phyloP scores from a whole-genome alignment of 30 jellyfish, hydroid and myxozoan species.

The Nemopilema nomurai region DNA sequence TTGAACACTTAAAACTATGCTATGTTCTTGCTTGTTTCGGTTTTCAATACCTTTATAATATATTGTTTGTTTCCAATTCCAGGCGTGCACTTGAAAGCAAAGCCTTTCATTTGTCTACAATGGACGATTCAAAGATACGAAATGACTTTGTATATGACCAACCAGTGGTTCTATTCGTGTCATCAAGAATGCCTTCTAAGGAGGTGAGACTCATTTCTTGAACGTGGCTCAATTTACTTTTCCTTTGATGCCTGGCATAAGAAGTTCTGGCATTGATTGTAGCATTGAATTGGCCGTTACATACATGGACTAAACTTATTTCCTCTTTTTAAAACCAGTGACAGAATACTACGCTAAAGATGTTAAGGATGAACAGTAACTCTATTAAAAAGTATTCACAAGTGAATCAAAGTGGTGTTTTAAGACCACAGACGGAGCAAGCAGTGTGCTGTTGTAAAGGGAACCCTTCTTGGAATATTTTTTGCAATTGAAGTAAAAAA shows the following conservation, averaged over 20 bases:
- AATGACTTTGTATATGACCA: constrained; percentile 45
- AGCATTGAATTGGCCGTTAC: no score
- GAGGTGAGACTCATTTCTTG: constrained; percentile 60
- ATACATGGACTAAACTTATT: no score
- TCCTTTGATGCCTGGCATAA: no score
- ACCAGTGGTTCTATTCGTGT: constrained; percentile 49
- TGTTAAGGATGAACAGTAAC: no score
- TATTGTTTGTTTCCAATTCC: not conserved
- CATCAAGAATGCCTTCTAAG: constrained; percentile 67
- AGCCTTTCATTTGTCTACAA: constrained; percentile 20
- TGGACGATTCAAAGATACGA: constrained; percentile 16
- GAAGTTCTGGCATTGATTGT: no score
- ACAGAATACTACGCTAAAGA: no score
- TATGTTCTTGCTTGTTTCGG: not conserved
- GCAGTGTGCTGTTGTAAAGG: no score
- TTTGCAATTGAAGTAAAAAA: not conserved
- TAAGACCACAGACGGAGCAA: no score
- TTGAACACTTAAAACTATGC: not conserved
- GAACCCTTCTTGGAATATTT: not conserved
- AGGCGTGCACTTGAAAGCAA: constrained; percentile 65
- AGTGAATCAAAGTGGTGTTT: no score
- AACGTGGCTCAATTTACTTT: no score
- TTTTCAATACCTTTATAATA: not conserved
- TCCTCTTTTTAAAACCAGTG: no score
- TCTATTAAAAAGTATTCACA: no score